Evolutionary conservation across 2,888 invertebrate genomes (phyloP), one percentile per base, ranked within the genome.

Genomic region (Alviniconcha strummeri): DNA sequence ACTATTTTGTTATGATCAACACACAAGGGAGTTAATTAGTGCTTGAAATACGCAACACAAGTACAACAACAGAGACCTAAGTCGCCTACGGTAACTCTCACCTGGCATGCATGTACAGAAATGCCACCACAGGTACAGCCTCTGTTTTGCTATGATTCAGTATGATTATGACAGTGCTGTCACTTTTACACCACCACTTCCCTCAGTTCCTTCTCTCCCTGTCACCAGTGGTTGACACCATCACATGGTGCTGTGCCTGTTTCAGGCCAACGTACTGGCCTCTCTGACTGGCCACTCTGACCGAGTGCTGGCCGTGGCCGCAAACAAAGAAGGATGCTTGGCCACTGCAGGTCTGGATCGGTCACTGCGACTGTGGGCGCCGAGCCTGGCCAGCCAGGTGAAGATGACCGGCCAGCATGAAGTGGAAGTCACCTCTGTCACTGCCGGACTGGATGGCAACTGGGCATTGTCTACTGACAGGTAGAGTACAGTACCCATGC

Each of bases 211-310:
- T 36, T 36, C 36, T 36, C 36, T 36, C 36, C 36, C 36, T 3
- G 3, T 36, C 36, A 36, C 36, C 36, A 36, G 36, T 36, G 36
- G 36, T 36, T 36, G 0, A 36, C 36, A 36, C 36, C 36, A 36
- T 36, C 36, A 0, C 36, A 15, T 57, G 11, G 78, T 78, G 19
- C 11, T 55, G 75, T 55, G 7, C 55, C 15, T 75, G 75, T 36
- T 64, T 5, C 84, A 93, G 93, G 91, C 92, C 54, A 90, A 91
- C 86, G 90, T 91, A 80, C 84, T 92, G 82, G 89, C 91, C n/a
- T 89, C 88, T 85, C 84, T 92, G 83, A 90, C 89, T 17, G 93
- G 92, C 36, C 93, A 93, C 86, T 90, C 91, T 55, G 91, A 92
- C 85, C 87, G 89, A 74, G 92, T 93, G 9, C 82, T 92, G 13